A percentile compares a stretch with the other conserved stretches of the same genome.
Evolutionary conservation across 1,140 invertebrate genomes (phyloP).

Genomic region (Acyrthosiphon pisum): DNA sequence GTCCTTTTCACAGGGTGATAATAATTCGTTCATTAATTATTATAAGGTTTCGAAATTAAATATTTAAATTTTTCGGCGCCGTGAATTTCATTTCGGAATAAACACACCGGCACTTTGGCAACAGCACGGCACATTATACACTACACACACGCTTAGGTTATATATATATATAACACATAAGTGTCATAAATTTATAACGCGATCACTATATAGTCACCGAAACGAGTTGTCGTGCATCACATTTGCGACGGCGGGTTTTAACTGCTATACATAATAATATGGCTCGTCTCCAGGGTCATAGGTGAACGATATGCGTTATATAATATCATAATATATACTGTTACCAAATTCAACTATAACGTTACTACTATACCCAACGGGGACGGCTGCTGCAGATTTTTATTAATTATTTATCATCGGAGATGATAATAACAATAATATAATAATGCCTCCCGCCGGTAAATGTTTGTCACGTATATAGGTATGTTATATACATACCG

Average conservation of each 20-base stretch:
- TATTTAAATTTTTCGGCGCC: not conserved
- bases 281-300: not conserved
- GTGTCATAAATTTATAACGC: not conserved
- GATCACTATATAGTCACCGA: not conserved
- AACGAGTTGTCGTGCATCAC: not conserved
- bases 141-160: not conserved
- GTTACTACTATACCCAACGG: not conserved
- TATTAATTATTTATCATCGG: constrained; percentile 16
- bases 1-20: not conserved
- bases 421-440: not conserved
- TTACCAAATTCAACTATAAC: not conserved
- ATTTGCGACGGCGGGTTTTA: not conserved
- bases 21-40: not conserved
- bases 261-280: not conserved
- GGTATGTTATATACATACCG: too few species aligned
- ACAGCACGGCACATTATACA: not conserved
- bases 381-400: not conserved
- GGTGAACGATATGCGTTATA: not conserved
- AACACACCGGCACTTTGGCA: not conserved
- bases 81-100: not conserved
- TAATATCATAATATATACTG: not conserved
- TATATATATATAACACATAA: not conserved
- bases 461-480: not conserved
- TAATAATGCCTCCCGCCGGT: not conserved
- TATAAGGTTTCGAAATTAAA: constrained; percentile 21